Conservation (phyloP, 2,113 vertebrate species). For the Tinamus guttatus region DNA sequence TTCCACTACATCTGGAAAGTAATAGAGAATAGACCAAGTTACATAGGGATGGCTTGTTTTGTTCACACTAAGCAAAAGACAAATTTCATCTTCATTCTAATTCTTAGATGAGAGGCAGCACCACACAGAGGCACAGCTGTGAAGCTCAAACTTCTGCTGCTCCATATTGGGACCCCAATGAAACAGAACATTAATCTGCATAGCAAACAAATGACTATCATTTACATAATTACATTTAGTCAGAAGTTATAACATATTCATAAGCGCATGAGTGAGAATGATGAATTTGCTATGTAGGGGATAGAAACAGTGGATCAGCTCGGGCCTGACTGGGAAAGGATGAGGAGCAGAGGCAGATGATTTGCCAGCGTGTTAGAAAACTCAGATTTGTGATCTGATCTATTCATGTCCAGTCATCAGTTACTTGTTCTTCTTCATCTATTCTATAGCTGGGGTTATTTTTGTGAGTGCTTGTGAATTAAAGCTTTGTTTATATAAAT, state of each 20-base stretch:
- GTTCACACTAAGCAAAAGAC: constrained; percentile 32
- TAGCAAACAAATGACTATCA: constrained; percentile 69
- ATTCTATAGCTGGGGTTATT: not conserved
- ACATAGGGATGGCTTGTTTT: not conserved
- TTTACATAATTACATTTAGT: constrained; percentile 76
- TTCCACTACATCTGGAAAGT: constrained; percentile 29
- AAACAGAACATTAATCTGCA: constrained; percentile 74
- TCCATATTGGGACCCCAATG: constrained; percentile 63
- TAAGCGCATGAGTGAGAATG: constrained; percentile 47
- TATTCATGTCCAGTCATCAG: not conserved
- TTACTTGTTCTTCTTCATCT: not conserved
- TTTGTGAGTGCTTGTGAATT: fast-evolving
- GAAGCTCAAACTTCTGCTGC: constrained; percentile 46
- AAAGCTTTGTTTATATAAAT: not conserved
- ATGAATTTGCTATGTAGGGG: constrained; percentile 15
- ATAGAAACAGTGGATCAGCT: not conserved
- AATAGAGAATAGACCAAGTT: constrained; percentile 40
- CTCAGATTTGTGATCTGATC: not conserved
- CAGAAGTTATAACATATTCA: constrained; percentile 65
- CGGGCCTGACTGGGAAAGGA: not conserved
- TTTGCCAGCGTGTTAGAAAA: not conserved
- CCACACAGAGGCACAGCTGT: constrained; percentile 68
- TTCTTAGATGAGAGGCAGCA: constrained; percentile 62
- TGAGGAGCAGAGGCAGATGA: not conserved
- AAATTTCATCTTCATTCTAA: constrained; percentile 62